Percentiles rank a stretch among this genome's conserved stretches.
phyloP scores from a whole-genome alignment of 2,113 vertebrate species.

The Crypturellus undulatus region DNA sequence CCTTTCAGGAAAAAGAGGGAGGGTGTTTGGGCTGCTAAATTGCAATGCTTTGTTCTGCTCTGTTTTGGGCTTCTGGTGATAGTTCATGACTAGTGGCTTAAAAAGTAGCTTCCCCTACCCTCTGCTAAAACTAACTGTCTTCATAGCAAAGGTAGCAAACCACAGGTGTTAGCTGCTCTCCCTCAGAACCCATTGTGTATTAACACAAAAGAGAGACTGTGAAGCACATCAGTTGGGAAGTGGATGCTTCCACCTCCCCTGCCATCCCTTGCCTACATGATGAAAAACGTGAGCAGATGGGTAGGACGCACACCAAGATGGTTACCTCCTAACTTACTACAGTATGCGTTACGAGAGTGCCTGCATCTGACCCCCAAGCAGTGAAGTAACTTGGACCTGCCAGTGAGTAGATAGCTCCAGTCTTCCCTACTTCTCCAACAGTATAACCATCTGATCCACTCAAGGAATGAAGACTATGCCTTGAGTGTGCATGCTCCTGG shows the following conservation, averaged over 20 bases:
- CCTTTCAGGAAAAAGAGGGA: neutral
- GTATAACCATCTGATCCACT: neutral
- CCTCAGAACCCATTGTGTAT: rapidly evolving
- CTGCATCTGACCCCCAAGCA: neutral
- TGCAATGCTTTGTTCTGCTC: rapidly evolving
- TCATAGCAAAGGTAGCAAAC: neutral
- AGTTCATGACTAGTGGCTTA: rapidly evolving
- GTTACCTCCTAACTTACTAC: neutral
- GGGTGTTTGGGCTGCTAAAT: neutral
- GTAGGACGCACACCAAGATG: neutral
- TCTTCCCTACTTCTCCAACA: neutral
- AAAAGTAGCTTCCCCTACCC: neutral
- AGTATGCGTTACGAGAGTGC: neutral
- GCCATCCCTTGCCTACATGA: neutral
- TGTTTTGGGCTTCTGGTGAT: neutral
- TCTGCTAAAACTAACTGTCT: neutral
- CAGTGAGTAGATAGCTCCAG: too few species aligned
- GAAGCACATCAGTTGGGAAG: neutral
- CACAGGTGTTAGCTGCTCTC: neutral
- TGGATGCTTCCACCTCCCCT: rapidly evolving
- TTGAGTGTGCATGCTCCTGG: neutral
- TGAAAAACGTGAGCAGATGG: neutral
- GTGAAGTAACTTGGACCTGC: neutral
- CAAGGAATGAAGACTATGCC: neutral
- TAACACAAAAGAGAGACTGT: neutral